Conservation (phyloP, 92 coral and sea anemone genomes). For the Epizoanthus illoricatus region DNA sequence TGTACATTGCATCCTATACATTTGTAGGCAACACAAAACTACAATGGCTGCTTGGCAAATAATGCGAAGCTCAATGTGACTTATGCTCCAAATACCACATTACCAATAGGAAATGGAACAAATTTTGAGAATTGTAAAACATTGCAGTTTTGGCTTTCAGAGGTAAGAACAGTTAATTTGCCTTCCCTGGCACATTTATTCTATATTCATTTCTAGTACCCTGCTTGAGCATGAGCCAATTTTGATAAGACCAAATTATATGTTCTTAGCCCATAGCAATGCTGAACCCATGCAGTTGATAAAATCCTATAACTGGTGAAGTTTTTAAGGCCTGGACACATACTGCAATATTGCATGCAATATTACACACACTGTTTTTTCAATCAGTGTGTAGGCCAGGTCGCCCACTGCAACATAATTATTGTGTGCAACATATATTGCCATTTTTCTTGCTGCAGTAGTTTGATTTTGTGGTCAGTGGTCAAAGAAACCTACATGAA, state of each 20-base stretch:
- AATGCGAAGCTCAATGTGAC: neutral
- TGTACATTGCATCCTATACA: neutral
- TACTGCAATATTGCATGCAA: too few relatives aligned
- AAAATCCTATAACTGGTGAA: too few relatives aligned
- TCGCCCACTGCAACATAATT: too few relatives aligned
- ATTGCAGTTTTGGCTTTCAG: conserved; percentile 66
- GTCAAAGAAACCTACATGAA: too few relatives aligned
- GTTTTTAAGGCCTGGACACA: too few relatives aligned
- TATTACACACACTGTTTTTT: too few relatives aligned
- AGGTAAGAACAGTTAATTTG: conserved; percentile 40
- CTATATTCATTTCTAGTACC: neutral
- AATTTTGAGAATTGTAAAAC: conserved; percentile 44
- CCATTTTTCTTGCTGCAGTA: too few relatives aligned
- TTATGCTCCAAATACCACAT: neutral
- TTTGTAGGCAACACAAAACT: conserved; percentile 59
- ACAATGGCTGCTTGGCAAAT: conserved; percentile 38
- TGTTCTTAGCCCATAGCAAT: neutral
- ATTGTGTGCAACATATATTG: too few relatives aligned
- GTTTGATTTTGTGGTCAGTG: too few relatives aligned
- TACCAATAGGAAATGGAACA: conserved; percentile 39
- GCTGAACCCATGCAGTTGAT: too few relatives aligned
- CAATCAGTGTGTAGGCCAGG: too few relatives aligned
- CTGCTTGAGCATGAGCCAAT: neutral
- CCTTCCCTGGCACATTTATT: neutral
- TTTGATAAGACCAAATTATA: neutral